These are phyloP conservation scores for Drosophila mimica DNA, from an alignment of 2,888 invertebrate species.

Conservation along the genomic window DNA sequence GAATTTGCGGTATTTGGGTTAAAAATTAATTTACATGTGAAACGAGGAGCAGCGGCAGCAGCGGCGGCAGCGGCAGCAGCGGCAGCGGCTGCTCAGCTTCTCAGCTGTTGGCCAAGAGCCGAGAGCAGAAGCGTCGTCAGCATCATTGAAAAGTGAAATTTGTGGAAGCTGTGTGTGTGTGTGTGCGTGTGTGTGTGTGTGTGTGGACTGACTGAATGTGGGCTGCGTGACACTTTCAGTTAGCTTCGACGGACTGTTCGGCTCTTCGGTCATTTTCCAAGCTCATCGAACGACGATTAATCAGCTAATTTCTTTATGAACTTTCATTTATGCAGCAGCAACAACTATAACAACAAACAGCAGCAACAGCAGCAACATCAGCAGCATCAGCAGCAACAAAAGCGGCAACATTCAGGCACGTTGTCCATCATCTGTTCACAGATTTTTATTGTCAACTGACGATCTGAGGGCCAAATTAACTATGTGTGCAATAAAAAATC, in stretches of 20 bases:
- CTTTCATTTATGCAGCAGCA: conserved; percentile 76
- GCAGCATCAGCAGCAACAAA: conserved; percentile 31
- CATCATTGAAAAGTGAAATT: conserved; percentile 81
- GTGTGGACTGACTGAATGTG: conserved; percentile 59
- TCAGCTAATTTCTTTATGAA: conserved; percentile 81
- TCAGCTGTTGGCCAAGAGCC: conserved; percentile 29
- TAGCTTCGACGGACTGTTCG: conserved; percentile 37
- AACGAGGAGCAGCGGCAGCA: conserved; percentile 50
- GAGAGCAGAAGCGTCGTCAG: conserved; percentile 36
- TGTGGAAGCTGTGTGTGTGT: conserved; percentile 45
- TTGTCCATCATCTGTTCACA: conserved; percentile 50
- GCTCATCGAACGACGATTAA: conserved; percentile 80
- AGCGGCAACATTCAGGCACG: conserved; percentile 62
- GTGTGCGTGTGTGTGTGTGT: neutral
- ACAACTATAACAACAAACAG: conserved; percentile 6
- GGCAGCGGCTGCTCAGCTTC: conserved; percentile 36
- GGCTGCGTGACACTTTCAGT: conserved; percentile 81
- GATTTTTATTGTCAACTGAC: conserved; percentile 66
- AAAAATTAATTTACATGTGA: conserved; percentile 82
- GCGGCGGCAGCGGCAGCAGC: neutral
- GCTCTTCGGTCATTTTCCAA: conserved; percentile 73
- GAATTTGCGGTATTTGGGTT: conserved; percentile 83
- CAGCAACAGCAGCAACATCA: conserved; percentile 8
- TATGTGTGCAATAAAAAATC: conserved; percentile 64
- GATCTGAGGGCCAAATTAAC: neutral